Conservation (phyloP, 2,113 vertebrate genomes). For the Murina feae region DNA sequence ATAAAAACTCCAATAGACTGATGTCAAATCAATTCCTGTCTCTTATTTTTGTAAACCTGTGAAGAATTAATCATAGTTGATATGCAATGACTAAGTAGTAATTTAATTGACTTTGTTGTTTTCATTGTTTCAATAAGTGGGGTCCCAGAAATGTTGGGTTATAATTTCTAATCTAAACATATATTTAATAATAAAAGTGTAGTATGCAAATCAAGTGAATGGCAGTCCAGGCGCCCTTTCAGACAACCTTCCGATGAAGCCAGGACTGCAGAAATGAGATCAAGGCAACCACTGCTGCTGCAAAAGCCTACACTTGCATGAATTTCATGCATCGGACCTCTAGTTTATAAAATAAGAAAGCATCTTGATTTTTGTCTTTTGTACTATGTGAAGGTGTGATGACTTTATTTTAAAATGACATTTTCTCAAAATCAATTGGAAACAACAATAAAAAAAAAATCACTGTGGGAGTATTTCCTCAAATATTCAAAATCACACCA, state of each 20-base stretch:
- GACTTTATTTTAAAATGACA: background rate
- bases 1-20: background rate
- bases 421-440: background rate
- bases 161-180: background rate
- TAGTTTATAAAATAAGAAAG: background rate
- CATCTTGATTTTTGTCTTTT: background rate
- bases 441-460: background rate
- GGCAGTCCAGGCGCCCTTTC: too few species aligned
- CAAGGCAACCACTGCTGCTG: fast-evolving
- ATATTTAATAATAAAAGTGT: background rate
- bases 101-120: background rate
- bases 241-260: too few species aligned
- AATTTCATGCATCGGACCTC: too few species aligned
- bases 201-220: too few species aligned
- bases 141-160: background rate
- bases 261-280: too few species aligned
- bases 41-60: background rate
- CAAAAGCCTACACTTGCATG: too few species aligned
- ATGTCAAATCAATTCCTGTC: background rate
- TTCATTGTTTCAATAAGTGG: background rate
- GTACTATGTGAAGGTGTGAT: background rate
- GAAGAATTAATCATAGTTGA: background rate
- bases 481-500: background rate
- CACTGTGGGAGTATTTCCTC: background rate
- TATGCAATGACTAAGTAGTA: background rate